Base-by-base conservation (phyloP, 2,113 vertebrate species). In the Desmodus rotundus region DNA sequence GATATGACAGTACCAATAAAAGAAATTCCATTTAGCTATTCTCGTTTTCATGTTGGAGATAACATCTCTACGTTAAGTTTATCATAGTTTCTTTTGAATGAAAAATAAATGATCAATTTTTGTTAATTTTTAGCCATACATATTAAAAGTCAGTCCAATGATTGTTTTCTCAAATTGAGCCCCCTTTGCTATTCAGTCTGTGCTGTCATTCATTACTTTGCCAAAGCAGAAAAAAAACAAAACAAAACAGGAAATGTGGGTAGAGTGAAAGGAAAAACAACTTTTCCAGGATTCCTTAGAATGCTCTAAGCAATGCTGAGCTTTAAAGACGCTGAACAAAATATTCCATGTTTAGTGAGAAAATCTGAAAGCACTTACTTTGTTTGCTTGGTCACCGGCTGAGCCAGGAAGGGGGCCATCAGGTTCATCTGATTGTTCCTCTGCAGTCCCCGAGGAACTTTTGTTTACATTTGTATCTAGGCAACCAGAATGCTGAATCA, bases 391-490 rank as follows among this genome's bases (percentile, higher is more conserved):
- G 90, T 96, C 72, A 94, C 65, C 81, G 41, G 80, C 78, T 82
- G 94, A 76, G 92, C 91, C 82, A 96, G 96, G 74, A 41, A 19
- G 78, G 86, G 86, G 77, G 95, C 93, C 97, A 96, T 97, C 93
- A 58, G 65, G 61, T 92, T 70, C 54, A 54, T 43, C 7, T 13
- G 24, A 22, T 16, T 77, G 81, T 68, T 89, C 50, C 16, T 92
- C 28, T 0, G 73, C 86, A 43, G 92, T 63, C 41, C 0, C 89
- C 63, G 65, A 93, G 67, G 72, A 85, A 84, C 93, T 96, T 98
- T 92, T 98, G 98, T 98, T 98, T 98, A 97, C 89, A 96, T 76
- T 15, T 2, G 98, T 98, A 96, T 97, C 98, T 97, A 97, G 97
- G 98, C 98, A 97, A 98, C 98, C 95, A 94, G 5, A 45, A 97